Percentiles rank a stretch among this genome's conserved stretches.
Conservation (phyloP, 2,888 invertebrate genomes). For the Amiota communis region DNA sequence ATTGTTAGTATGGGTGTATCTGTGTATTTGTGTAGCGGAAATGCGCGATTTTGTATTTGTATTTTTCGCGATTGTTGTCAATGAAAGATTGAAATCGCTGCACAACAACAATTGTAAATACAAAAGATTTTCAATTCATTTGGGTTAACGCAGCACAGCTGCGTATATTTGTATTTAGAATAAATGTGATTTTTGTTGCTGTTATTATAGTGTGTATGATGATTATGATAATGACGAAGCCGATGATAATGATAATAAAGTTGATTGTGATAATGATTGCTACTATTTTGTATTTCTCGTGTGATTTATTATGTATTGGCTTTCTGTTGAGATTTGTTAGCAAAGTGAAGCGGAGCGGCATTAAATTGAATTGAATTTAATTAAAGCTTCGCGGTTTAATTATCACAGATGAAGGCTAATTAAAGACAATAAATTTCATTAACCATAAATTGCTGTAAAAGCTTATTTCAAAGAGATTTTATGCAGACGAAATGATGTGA, state of each 20-base stretch:
- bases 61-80: conserved; percentile 5
- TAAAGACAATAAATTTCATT: conserved; percentile 24
- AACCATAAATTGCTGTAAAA: conserved; percentile 2
- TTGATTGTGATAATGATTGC: too few relatives aligned
- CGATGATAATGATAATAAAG: too few relatives aligned
- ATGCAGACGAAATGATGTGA: conserved; percentile 4
- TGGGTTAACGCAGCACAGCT: not conserved
- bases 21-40: conserved; percentile 52
- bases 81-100: conserved; percentile 14
- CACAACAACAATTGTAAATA: not conserved
- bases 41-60: conserved; percentile 58
- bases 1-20: conserved; percentile 47
- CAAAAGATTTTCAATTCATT: conserved; percentile 46
- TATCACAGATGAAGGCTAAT: conserved; percentile 41
- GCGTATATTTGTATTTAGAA: not conserved
- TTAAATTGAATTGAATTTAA: conserved; percentile 57
- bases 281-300: conserved; percentile 17
- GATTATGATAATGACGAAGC: not conserved
- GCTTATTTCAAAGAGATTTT: conserved; percentile 1
- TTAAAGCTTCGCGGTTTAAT: conserved; percentile 53
- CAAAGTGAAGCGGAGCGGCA: not conserved
- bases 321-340: not conserved
- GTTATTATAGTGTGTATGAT: not conserved
- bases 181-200: not conserved
- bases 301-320: conserved; percentile 11